Percentiles rank a stretch among this genome's conserved stretches.
These are phyloP conservation scores for Habropoda laboriosa DNA, from an alignment of 1,140 invertebrate species.

Conservation along the genomic window DNA sequence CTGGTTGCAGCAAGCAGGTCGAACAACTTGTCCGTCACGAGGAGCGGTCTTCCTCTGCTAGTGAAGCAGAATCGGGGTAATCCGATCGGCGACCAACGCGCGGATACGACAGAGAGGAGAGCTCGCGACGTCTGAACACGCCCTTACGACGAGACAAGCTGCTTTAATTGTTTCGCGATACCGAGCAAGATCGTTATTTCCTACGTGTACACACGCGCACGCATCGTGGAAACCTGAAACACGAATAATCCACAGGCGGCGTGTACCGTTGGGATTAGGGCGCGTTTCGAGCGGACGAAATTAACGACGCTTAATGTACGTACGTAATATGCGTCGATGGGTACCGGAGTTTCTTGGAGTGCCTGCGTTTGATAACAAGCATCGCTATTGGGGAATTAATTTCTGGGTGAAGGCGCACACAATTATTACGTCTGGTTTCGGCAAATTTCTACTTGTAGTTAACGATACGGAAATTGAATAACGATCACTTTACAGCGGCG, in stretches of 20 bases:
- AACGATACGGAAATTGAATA: no score
- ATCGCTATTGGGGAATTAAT: no score
- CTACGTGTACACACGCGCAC: conserved; percentile 22
- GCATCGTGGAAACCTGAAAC: conserved; percentile 16
- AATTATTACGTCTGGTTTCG: no score
- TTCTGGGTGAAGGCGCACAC: no score
- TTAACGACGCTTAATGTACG: conserved; percentile 41
- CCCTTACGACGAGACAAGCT: conserved; percentile 41
- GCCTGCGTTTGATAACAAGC: no score
- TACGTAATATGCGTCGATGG: neutral
- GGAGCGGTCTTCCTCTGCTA: neutral
- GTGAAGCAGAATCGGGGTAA: neutral
- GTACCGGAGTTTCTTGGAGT: neutral
- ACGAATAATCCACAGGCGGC: conserved; percentile 35
- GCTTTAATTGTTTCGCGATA: conserved; percentile 56
- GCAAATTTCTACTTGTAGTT: no score
- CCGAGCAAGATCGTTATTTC: conserved; percentile 53
- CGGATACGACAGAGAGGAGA: neutral
- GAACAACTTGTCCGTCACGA: conserved; percentile 7
- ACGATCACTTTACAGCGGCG: no score
- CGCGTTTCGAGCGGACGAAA: conserved; percentile 39
- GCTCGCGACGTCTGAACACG: neutral
- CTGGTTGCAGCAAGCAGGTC: neutral
- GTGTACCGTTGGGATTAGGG: conserved; percentile 36
- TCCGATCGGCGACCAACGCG: neutral